Percentiles rank a stretch among this genome's conserved stretches.
phyloP scores from a whole-genome alignment of 1,140 invertebrate genomes.

The Thaumatotibia leucotreta region DNA sequence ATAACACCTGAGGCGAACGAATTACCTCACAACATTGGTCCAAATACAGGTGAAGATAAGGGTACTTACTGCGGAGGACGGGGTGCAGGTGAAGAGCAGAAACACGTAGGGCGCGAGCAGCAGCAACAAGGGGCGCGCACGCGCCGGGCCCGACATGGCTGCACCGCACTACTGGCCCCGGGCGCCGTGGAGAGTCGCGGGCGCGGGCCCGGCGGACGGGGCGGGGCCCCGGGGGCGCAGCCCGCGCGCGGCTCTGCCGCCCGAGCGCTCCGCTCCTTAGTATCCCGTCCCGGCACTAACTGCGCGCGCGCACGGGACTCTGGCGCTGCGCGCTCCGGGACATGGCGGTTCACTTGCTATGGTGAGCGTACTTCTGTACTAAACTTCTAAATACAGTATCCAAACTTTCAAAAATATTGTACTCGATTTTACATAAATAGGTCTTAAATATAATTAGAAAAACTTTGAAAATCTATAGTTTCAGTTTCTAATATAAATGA shows the following conservation, averaged over 20 bases:
- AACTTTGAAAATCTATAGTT: too few species aligned
- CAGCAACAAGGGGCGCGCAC: slow-evolving; percentile 52
- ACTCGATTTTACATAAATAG: too few species aligned
- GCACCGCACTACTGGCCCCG: slow-evolving; percentile 65
- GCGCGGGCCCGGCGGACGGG: slow-evolving; percentile 29
- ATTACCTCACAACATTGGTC: not conserved
- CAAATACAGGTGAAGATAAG: slow-evolving; percentile 3
- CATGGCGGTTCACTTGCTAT: slow-evolving; percentile 68
- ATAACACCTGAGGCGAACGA: not conserved
- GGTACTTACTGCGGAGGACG: slow-evolving; percentile 58
- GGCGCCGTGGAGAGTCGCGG: slow-evolving; percentile 29
- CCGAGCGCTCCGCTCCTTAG: slow-evolving; percentile 64
- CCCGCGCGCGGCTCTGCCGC: slow-evolving; percentile 30
- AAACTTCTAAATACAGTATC: not conserved
- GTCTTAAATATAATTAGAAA: too few species aligned
- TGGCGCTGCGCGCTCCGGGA: slow-evolving; percentile 66
- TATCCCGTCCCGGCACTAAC: slow-evolving; percentile 70
- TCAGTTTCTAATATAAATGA: too few species aligned
- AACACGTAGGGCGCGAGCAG: slow-evolving; percentile 47
- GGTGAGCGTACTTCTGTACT: slow-evolving; percentile 37
- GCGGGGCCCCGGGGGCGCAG: slow-evolving; percentile 47
- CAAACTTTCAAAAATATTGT: not conserved
- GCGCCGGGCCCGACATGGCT: slow-evolving; percentile 65
- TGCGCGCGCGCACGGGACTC: slow-evolving; percentile 70
- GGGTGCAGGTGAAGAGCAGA: slow-evolving; percentile 47